Evolutionary conservation across 2,113 vertebrate genomes (phyloP).

Genomic region (Acanthisitta chloris): DNA sequence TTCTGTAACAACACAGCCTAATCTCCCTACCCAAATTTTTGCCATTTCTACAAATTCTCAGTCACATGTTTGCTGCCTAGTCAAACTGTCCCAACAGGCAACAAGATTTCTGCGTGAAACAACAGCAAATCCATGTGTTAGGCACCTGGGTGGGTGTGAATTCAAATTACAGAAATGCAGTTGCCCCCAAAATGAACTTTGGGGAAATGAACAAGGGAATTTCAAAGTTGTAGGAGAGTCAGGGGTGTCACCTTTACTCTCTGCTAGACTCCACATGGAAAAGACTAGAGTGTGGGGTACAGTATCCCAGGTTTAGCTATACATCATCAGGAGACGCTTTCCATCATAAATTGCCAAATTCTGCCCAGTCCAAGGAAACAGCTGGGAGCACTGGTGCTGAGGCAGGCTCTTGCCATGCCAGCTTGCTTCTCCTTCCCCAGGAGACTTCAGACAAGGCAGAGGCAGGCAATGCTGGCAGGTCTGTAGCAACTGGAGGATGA

Average conservation of each 20-base stretch:
- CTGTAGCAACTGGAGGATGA: background rate
- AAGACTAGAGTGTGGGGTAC: background rate
- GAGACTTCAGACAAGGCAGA: background rate
- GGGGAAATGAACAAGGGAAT: background rate
- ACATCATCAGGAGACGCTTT: background rate
- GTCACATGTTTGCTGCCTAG: background rate
- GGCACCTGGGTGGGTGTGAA: background rate
- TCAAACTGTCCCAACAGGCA: background rate
- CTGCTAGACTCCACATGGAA: background rate
- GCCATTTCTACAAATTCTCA: background rate
- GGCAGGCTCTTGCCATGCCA: background rate
- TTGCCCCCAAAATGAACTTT: background rate
- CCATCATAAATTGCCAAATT: background rate
- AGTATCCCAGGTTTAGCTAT: background rate
- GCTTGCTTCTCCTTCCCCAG: background rate
- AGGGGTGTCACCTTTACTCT: background rate
- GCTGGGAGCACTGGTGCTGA: background rate
- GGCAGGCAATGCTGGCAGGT: background rate
- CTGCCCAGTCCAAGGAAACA: background rate
- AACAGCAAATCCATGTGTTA: accelerated
- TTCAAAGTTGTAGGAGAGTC: background rate
- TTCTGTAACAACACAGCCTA: background rate
- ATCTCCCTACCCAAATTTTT: background rate
- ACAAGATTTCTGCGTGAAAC: background rate
- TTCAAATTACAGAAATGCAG: background rate